Evolutionary conservation across 2,888 invertebrate species (phyloP).

Genomic region (Saturnia pavonia): DNA sequence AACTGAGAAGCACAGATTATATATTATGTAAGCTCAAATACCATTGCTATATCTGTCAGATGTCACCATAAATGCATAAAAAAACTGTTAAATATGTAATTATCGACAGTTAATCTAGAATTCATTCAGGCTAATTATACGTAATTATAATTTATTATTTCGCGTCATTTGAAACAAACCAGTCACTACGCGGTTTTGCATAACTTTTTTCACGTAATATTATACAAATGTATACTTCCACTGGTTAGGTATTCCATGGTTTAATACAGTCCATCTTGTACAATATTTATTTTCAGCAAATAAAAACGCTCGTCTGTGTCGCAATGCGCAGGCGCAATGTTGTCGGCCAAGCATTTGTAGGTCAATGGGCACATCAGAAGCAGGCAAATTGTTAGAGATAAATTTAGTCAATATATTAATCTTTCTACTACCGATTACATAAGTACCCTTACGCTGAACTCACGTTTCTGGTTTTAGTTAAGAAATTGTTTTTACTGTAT

Average conservation of each 20-base stretch:
- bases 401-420: slow-evolving; percentile 10
- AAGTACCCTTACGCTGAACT: slow-evolving; percentile 13
- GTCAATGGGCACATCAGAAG: slow-evolving; percentile 25
- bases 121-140: background rate
- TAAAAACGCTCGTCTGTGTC: slow-evolving; percentile 6
- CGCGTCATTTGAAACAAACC: background rate
- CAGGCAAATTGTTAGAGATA: slow-evolving; percentile 27
- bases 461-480: background rate
- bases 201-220: background rate
- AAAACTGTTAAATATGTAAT: background rate
- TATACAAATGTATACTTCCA: background rate
- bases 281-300: background rate
- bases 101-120: background rate
- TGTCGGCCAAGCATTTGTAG: slow-evolving; percentile 3
- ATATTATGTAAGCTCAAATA: background rate
- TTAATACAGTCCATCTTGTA: background rate
- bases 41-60: background rate
- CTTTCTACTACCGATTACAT: slow-evolving; percentile 2
- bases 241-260: background rate
- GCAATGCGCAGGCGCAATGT: background rate
- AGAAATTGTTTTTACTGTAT: slow-evolving; percentile 1
- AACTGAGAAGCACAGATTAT: background rate
- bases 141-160: background rate
- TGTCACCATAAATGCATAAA: background rate
- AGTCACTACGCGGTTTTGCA: background rate